These are phyloP conservation scores for Catharus ustulatus DNA, from an alignment of 2,797 vertebrate species.

Conservation along the genomic window DNA sequence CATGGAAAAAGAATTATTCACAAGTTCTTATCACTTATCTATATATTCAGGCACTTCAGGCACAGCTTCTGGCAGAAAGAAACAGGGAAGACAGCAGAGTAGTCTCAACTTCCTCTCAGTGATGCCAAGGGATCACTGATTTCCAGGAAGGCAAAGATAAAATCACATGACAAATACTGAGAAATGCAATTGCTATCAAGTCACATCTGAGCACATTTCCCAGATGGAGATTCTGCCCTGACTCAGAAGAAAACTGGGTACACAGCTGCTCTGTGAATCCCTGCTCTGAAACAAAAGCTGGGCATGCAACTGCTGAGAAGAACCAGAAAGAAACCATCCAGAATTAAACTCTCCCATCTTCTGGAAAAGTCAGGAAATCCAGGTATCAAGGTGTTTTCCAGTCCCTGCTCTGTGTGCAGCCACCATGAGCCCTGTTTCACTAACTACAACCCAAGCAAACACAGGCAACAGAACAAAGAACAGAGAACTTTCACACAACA, in stretches of 20 bases:
- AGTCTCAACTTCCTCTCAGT: neutral
- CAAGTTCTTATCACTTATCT: neutral
- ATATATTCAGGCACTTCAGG: neutral
- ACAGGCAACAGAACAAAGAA: neutral
- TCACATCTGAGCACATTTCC: neutral
- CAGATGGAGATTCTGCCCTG: neutral
- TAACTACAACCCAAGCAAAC: neutral
- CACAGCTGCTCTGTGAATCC: neutral
- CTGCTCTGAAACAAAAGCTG: neutral
- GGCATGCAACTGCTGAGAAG: neutral
- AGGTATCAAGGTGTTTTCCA: neutral
- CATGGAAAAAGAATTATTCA: neutral
- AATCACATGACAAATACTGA: neutral
- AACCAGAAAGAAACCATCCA: neutral
- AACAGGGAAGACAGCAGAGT: neutral
- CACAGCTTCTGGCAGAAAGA: neutral
- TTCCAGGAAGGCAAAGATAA: neutral
- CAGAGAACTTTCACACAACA: neutral
- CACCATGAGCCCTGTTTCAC: neutral
- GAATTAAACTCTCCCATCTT: neutral
- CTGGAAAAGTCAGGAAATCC: neutral
- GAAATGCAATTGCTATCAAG: neutral
- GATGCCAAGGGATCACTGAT: neutral
- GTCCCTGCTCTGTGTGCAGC: neutral
- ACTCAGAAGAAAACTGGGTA: neutral